phyloP scores from a whole-genome alignment of 2,888 invertebrate genomes.

The Adelphocoris suturalis region DNA sequence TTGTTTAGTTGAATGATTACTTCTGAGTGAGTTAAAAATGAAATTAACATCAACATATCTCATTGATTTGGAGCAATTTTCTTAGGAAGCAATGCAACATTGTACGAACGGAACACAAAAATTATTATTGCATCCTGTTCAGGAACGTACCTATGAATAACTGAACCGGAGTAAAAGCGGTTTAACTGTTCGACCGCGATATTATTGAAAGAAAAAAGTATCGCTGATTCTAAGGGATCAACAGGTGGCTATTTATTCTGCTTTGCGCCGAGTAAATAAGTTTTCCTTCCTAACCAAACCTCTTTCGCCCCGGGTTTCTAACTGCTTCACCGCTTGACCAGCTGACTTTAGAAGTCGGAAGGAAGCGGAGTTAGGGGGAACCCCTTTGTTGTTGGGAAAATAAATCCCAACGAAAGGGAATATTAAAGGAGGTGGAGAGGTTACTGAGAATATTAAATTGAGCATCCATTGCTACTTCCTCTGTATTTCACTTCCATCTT shows the following conservation, averaged over 20 bases:
- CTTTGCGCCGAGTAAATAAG: conserved; percentile 39
- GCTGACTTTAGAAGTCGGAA: conserved; percentile 36
- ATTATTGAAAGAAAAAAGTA: not conserved
- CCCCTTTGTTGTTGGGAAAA: conserved; percentile 20
- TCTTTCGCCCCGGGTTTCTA: conserved; percentile 6
- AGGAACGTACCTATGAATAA: too few species aligned
- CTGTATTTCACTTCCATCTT: not conserved
- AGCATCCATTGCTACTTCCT: not conserved
- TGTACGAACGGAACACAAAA: too few species aligned
- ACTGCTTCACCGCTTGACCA: conserved; percentile 24
- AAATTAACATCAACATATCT: too few species aligned
- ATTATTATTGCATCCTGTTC: too few species aligned
- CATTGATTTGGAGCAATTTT: too few species aligned
- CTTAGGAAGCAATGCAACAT: too few species aligned
- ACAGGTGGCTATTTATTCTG: conserved; percentile 39
- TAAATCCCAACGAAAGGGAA: conserved; percentile 28
- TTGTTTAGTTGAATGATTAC: too few species aligned
- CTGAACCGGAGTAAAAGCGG: too few species aligned
- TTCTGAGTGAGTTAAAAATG: too few species aligned
- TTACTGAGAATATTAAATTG: conserved; percentile 1
- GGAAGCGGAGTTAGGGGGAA: not conserved
- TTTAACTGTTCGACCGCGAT: not conserved
- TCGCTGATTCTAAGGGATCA: conserved; percentile 16
- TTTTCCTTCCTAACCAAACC: conserved; percentile 26
- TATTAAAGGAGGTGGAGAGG: not conserved